Evolutionary conservation across 2,888 invertebrate species (phyloP), one percentile per base, ranked within the genome.

Genomic region (Coelopa pilipes): DNA sequence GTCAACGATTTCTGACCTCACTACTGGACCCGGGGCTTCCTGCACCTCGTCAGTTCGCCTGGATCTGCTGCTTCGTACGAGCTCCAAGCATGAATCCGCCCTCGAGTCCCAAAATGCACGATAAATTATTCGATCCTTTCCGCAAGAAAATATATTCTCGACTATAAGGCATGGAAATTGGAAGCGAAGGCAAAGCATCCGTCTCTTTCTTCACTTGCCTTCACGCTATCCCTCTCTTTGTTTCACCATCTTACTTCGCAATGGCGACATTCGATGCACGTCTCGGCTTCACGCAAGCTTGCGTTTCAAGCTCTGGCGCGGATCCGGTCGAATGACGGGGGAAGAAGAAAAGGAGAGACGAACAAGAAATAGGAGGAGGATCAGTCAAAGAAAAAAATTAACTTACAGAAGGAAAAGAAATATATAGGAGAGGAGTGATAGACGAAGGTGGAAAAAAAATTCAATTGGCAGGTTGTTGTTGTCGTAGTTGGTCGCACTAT

Each of bases 71-170:
- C 34, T n/a, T 50, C 57, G 69, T 57, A 69, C 69, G 69, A 57
- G 57, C 46, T 46, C 17, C 57, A 57, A 57, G 46, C 55, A 59
- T 19, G 59, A 46, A 57, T 69, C 69, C 57, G 69, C 17, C 55
- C 12, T 19, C 45, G 69, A 34, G 34, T 34, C 45, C 57, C 45
- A 24, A 69, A 69, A 47, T 45, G 57, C 19, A 57, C 45, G 59
- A 69, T 69, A 46, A 57, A 57, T 69, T 69, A 59, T 69, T 69
- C 69, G 57, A 57, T 69, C 69, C 57, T 45, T 69, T 69, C 69
- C 69, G 69, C 69, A 69, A 55, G n/a, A 45, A 69, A 69, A 68
- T 55, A 19, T 45, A 24, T 24, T 24, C 55, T 55, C 65, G 46
- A 19, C 17, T 65, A 47, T 49, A 19, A 65, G 17, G 10, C 46